Evolutionary conservation across 2,113 vertebrate genomes (phyloP).

Genomic region (Cathartes aura): DNA sequence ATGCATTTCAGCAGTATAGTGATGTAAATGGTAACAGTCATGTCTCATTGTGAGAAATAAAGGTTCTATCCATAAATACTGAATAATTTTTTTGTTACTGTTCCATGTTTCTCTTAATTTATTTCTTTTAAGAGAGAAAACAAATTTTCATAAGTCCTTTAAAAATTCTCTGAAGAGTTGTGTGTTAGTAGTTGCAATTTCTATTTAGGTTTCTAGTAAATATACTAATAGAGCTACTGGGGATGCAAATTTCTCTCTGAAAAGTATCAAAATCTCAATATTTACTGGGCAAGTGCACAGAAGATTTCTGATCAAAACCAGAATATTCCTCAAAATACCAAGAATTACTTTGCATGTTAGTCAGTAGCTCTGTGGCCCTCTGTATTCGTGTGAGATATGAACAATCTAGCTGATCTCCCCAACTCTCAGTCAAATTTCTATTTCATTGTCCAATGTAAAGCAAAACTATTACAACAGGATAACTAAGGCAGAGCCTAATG

Average conservation of each 20-base stretch:
- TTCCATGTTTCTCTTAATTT: neutral
- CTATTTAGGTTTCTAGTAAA: neutral
- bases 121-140: neutral
- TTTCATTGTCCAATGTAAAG: neutral
- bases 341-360: neutral
- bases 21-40: neutral
- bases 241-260: neutral
- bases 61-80: neutral
- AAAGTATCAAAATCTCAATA: neutral
- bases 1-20: fast-evolving
- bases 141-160: neutral
- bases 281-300: neutral
- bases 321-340: neutral
- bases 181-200: neutral
- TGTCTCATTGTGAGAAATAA: neutral
- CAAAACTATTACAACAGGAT: neutral
- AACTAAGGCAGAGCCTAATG: neutral
- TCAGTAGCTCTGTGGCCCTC: neutral
- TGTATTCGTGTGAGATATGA: neutral
- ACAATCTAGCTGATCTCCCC: neutral
- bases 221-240: neutral
- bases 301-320: neutral
- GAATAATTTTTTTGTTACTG: neutral
- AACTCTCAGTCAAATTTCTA: neutral
- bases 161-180: neutral